These are phyloP conservation scores for Epizoanthus illoricatus DNA, from an alignment of 92 coral and sea anemone species.

Conservation along the genomic window DNA sequence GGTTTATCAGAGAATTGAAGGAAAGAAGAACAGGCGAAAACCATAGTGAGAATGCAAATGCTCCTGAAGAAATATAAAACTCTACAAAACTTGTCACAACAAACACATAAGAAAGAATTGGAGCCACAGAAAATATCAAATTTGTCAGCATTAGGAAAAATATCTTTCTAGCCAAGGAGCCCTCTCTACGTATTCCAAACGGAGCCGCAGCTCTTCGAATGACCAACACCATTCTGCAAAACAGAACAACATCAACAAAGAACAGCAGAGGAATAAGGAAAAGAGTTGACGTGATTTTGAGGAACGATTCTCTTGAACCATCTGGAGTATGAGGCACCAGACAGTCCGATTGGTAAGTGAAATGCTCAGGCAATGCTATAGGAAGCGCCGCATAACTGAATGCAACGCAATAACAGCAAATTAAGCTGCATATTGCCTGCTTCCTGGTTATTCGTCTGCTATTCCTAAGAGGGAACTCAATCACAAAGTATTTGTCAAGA, in stretches of 20 bases:
- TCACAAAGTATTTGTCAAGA: background rate
- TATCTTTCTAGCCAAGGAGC: constrained; percentile 4
- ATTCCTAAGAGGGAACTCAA: background rate
- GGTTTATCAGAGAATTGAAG: constrained; percentile 1
- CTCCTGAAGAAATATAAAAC: background rate
- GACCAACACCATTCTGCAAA: background rate
- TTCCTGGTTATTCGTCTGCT: constrained; percentile 2
- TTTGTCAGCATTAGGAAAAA: constrained; percentile 14
- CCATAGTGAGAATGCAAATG: constrained; percentile 6
- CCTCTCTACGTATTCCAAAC: constrained; percentile 3
- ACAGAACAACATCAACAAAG: background rate
- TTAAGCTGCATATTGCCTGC: background rate
- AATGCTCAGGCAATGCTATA: background rate
- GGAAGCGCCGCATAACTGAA: background rate
- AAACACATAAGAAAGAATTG: constrained; percentile 12
- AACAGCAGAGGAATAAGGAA: background rate
- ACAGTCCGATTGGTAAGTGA: background rate
- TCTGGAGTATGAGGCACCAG: background rate
- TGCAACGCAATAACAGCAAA: background rate
- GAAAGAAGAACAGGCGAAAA: background rate
- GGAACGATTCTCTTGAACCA: background rate
- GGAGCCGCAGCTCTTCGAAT: background rate
- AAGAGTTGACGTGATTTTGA: background rate
- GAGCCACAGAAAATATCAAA: constrained; percentile 8
- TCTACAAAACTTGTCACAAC: background rate